A percentile compares a stretch with the other conserved stretches of the same genome.
These are phyloP conservation scores for Pyrocoelia pectoralis DNA, from an alignment of 2,888 invertebrate genomes.

Conservation along the genomic window DNA sequence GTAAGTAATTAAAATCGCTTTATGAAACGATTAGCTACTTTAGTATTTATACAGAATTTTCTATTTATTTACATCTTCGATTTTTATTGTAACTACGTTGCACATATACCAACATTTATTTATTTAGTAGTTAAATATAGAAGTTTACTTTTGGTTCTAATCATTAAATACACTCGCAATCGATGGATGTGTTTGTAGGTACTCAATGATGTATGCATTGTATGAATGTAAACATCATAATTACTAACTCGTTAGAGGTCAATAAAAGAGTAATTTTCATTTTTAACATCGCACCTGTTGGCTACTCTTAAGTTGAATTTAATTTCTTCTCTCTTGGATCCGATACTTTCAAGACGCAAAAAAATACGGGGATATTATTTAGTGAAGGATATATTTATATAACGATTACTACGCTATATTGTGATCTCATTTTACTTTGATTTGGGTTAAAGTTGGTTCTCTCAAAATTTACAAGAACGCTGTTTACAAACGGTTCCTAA, in stretches of 20 bases:
- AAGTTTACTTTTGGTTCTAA: slow-evolving; percentile 23
- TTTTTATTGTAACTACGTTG: background rate
- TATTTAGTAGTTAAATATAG: slow-evolving; percentile 17
- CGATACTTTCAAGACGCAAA: no score
- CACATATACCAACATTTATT: background rate
- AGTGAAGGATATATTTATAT: slow-evolving; percentile 20
- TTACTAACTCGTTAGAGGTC: slow-evolving; percentile 27
- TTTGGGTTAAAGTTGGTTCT: slow-evolving; percentile 24
- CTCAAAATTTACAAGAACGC: slow-evolving; percentile 36
- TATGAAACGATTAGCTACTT: background rate
- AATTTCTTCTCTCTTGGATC: background rate
- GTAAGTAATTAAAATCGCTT: no score
- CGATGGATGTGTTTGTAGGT: slow-evolving; percentile 14
- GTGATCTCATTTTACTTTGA: slow-evolving; percentile 28
- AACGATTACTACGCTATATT: slow-evolving; percentile 23
- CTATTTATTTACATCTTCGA: background rate
- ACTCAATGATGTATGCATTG: slow-evolving; percentile 22
- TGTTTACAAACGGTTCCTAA: slow-evolving; percentile 42
- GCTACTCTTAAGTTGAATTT: background rate
- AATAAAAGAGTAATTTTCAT: slow-evolving; percentile 21
- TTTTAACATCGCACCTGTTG: slow-evolving; percentile 4
- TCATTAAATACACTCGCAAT: slow-evolving; percentile 28
- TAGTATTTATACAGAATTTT: background rate
- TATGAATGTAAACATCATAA: slow-evolving; percentile 24
- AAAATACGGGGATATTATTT: no score